Conservation (phyloP, 64 coral and sea anemone genomes). For the Anthopleura sola region DNA sequence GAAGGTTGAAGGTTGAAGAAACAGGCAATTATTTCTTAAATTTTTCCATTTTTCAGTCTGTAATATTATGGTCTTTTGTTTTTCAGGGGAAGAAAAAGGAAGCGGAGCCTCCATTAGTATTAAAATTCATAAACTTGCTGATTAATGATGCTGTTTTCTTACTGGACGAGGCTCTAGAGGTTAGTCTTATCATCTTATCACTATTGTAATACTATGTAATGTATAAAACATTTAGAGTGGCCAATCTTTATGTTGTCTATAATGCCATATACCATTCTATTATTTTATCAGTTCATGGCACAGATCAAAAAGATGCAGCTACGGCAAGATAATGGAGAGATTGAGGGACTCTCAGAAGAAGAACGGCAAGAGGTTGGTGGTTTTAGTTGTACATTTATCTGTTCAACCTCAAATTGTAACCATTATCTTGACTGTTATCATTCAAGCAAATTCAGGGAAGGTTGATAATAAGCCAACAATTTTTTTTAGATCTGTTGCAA, state of each 20-base stretch:
- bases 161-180: slow-evolving; percentile 90
- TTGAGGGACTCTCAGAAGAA: slow-evolving; percentile 65
- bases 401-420: not conserved
- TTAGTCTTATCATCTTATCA: not conserved
- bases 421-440: no score
- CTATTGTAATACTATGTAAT: no score
- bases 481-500: no score
- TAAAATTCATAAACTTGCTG: slow-evolving; percentile 85
- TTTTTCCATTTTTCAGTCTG: not conserved
- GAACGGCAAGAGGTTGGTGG: slow-evolving; percentile 28
- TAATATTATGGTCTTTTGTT: not conserved
- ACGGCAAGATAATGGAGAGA: slow-evolving; percentile 62
- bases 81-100: not conserved
- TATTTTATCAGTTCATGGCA: slow-evolving; percentile 59
- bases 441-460: no score
- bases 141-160: slow-evolving; percentile 95
- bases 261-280: not conserved
- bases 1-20: no score
- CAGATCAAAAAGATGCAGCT: slow-evolving; percentile 65
- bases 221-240: no score
- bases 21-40: no score
- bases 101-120: not conserved
- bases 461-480: no score
- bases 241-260: no score
- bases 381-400: no score